Evolutionary conservation across 2,113 vertebrate genomes (phyloP).

Genomic region (Junco hyemalis): DNA sequence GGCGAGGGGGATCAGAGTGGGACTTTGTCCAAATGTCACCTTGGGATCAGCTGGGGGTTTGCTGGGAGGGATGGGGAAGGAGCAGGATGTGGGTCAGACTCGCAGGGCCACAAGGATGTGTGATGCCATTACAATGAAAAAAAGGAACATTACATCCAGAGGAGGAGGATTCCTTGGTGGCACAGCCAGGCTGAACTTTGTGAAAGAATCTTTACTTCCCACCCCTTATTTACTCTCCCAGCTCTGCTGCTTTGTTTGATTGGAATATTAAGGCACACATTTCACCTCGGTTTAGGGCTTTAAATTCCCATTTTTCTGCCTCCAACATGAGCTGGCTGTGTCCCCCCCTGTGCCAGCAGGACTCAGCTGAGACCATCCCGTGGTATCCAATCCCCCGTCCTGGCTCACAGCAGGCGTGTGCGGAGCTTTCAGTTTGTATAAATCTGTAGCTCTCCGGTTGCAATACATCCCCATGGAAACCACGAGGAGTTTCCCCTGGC

Average conservation of each 20-base stretch:
- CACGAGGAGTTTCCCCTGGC: conserved; percentile 78
- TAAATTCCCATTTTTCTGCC: not conserved
- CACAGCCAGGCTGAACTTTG: not conserved
- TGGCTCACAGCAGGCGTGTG: not conserved
- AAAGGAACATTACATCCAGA: too few relatives aligned
- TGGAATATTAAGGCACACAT: not conserved
- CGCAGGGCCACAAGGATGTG: too few relatives aligned
- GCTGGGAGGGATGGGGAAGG: not conserved
- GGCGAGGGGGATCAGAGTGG: not conserved
- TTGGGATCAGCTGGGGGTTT: not conserved
- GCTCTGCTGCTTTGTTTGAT: not conserved
- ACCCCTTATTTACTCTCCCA: not conserved
- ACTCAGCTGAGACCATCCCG: not conserved
- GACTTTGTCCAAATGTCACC: accelerated
- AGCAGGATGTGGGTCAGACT: not conserved
- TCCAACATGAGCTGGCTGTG: not conserved
- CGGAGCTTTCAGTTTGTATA: conserved; percentile 62
- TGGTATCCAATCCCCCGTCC: accelerated
- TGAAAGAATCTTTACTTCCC: not conserved
- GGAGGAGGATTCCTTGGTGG: not conserved
- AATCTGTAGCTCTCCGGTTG: conserved; percentile 45
- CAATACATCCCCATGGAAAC: conserved; percentile 73
- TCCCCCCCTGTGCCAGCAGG: accelerated
- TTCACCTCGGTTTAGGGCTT: not conserved
- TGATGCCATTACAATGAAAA: too few relatives aligned